A percentile compares a stretch with the other conserved stretches of the same genome.
Conservation (phyloP, 2,888 invertebrate species). For the Cephus runcator region DNA sequence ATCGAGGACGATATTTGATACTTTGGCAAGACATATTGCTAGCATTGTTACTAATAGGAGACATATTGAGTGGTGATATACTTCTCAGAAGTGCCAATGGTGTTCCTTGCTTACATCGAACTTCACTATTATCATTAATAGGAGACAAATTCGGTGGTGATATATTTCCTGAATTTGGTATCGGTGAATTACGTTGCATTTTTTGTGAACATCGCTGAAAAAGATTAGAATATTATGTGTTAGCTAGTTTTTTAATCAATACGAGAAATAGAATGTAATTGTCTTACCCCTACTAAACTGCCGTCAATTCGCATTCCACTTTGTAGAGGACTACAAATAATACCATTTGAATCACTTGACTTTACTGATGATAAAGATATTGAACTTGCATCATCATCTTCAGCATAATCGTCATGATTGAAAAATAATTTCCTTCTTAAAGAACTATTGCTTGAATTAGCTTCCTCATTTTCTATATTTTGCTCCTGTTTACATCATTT, state of each 20-base stretch:
- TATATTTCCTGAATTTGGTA: slow-evolving; percentile 32
- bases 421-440: slow-evolving; percentile 58
- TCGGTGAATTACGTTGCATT: slow-evolving; percentile 41
- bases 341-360: slow-evolving; percentile 32
- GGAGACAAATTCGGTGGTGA: slow-evolving; percentile 57
- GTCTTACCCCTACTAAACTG: slow-evolving; percentile 48
- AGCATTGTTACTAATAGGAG: slow-evolving; percentile 47
- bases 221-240: not conserved
- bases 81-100: slow-evolving; percentile 36
- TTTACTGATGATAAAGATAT: slow-evolving; percentile 45
- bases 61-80: slow-evolving; percentile 52
- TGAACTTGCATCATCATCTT: slow-evolving; percentile 37
- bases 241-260: not conserved
- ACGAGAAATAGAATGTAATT: not conserved
- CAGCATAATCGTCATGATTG: slow-evolving; percentile 43
- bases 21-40: slow-evolving; percentile 48
- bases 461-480: slow-evolving; percentile 53
- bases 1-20: slow-evolving; percentile 41
- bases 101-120: slow-evolving; percentile 32
- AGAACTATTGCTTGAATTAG: slow-evolving; percentile 55
- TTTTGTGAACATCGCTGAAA: slow-evolving; percentile 32
- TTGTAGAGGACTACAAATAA: slow-evolving; percentile 50
- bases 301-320: slow-evolving; percentile 55
- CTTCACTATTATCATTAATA: slow-evolving; percentile 34
- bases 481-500: slow-evolving; percentile 45